Evolutionary conservation across 2,888 invertebrate genomes (phyloP), one percentile per base, ranked within the genome.

Genomic region (Tridacna crocea): DNA sequence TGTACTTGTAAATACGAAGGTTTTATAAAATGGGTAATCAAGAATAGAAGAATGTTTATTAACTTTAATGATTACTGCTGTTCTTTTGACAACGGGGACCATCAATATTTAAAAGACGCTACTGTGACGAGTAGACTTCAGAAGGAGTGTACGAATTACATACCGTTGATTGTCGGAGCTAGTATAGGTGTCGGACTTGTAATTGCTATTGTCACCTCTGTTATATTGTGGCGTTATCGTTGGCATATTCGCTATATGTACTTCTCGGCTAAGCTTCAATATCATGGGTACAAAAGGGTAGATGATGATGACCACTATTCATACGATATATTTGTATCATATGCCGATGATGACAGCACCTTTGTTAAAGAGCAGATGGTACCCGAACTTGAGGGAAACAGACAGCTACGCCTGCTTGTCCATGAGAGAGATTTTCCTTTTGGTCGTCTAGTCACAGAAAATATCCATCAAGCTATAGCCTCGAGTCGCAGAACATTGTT

Each of bases 231-330:
- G 26, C 48, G 81, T 22, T 84, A 77, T 63, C 66, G 81, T 36
- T 84, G 84, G 84, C 63, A 76, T 61, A 24, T 84, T 8, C 76
- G 84, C 4, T 84, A 84, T 47, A 78, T 84, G 66, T 84, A 84
- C 65, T 84, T 81, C 58, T 80, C 76, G 22, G 74, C 81, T 19
- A 80, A 79, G 46, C 65, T 75, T 8, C 48, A 72, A 74, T 70
- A 75, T 60, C 68, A 75, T 24, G 75, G 60, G 12, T 66, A 75
- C n/a, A n/a, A n/a, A 15, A 60, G 60, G 26, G 26, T 80, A 26
- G 58, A 76, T n/a, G 75, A 70, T 17, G 68, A 76, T 48, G 55
- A 73, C 13, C 46, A 72, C 22, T 85, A n/a, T 46, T 46, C 12
- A 46, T 66, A 27, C n/a, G 66, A 66, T n/a, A n/a, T 66, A n/a